Percentiles rank a stretch among this genome's conserved stretches.
These are phyloP conservation scores for Oppia nitens DNA, from an alignment of 1,140 invertebrate genomes.

Conservation along the genomic window DNA sequence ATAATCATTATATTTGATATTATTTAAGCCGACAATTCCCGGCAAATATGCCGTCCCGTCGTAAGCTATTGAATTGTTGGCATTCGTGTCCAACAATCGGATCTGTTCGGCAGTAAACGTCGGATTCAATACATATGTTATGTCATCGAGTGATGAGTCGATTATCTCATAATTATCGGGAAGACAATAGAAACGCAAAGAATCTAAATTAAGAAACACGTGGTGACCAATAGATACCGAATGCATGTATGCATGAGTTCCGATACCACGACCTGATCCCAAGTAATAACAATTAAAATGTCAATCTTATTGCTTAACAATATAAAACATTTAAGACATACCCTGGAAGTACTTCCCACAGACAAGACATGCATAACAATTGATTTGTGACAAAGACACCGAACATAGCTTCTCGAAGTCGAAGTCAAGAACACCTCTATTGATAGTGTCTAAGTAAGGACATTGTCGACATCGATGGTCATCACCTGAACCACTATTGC, in stretches of 20 bases:
- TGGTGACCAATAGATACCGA: slow-evolving; percentile 93
- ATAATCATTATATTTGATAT: slow-evolving; percentile 99
- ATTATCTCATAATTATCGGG: slow-evolving; percentile 99
- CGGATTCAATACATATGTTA: slow-evolving; percentile 83
- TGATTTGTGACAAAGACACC: slow-evolving; percentile 90
- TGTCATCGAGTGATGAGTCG: slow-evolving; percentile 65
- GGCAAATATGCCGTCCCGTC: slow-evolving; percentile 92
- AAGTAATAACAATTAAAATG: slow-evolving; percentile 22
- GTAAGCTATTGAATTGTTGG: slow-evolving; percentile 80
- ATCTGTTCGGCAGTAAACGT: slow-evolving; percentile 78
- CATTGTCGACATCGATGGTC: slow-evolving; percentile 35
- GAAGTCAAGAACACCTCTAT: slow-evolving; percentile 89
- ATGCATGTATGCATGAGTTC: slow-evolving; percentile 97
- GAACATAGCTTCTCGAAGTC: slow-evolving; percentile 99
- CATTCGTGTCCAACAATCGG: slow-evolving; percentile 52
- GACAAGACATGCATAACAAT: slow-evolving; percentile 98
- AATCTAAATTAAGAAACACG: slow-evolving; percentile 92
- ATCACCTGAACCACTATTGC: background rate
- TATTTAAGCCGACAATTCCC: slow-evolving; percentile 72
- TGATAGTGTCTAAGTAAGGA: slow-evolving; percentile 92
- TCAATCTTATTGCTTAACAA: background rate
- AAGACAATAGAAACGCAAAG: slow-evolving; percentile 94
- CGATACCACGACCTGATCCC: slow-evolving; percentile 71
- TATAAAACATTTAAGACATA: slow-evolving; percentile 21
- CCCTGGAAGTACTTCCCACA: slow-evolving; percentile 99